Evolutionary conservation across 2,113 vertebrate species (phyloP).

Genomic region (Fulica atra): DNA sequence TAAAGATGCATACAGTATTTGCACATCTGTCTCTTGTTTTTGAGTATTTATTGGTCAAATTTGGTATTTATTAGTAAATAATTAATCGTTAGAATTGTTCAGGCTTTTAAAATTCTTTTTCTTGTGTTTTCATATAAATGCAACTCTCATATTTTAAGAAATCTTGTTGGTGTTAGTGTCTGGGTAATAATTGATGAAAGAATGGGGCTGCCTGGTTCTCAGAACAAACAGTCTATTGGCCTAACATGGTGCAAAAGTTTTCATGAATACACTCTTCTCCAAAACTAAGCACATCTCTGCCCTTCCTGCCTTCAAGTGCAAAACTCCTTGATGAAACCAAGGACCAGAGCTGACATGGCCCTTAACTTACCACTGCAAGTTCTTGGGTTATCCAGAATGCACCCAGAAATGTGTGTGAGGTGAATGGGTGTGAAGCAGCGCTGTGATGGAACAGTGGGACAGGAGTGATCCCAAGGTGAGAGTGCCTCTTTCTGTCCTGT

Average conservation of each 20-base stretch:
- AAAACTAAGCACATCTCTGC: not conserved
- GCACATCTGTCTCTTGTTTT: not conserved
- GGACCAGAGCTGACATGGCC: not conserved
- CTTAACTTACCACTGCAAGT: not conserved
- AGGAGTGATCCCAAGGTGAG: not conserved
- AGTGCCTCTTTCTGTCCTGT: not conserved
- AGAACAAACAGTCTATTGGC: not conserved
- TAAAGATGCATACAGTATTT: not conserved
- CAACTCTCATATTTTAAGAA: not conserved
- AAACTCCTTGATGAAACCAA: not conserved
- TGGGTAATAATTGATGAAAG: not conserved
- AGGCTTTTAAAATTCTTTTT: no score
- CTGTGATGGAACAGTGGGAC: fast-evolving
- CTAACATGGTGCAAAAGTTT: not conserved
- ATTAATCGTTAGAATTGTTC: not conserved
- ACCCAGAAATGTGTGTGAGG: fast-evolving
- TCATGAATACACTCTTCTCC: not conserved
- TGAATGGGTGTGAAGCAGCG: not conserved
- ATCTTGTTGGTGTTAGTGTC: not conserved
- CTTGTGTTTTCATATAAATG: not conserved
- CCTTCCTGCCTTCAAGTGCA: not conserved
- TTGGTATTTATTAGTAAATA: not conserved
- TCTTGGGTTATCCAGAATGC: not conserved
- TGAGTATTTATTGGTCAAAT: not conserved
- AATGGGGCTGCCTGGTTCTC: not conserved